Evolutionary conservation across 2,113 vertebrate genomes (phyloP).

Genomic region (Scomber japonicus): DNA sequence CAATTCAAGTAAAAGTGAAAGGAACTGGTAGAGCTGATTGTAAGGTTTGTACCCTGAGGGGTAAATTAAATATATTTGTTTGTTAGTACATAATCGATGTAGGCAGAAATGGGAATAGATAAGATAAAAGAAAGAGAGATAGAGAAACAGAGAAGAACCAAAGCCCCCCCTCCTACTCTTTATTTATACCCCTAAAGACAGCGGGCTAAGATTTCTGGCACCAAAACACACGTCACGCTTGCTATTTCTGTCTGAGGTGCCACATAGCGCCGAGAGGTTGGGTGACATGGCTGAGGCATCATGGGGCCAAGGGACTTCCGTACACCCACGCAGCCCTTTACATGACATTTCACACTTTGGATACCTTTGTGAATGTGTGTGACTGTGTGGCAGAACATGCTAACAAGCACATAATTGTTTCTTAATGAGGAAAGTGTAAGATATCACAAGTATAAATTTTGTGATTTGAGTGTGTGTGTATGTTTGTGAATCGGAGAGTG

Average conservation of each 20-base stretch:
- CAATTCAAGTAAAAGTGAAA: background rate
- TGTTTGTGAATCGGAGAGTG: conserved; percentile 17
- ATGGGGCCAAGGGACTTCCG: conserved; percentile 69
- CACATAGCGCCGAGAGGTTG: conserved; percentile 80
- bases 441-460: background rate
- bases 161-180: conserved; percentile 41
- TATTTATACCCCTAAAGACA: conserved; percentile 79
- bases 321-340: conserved; percentile 40
- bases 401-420: background rate
- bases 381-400: background rate
- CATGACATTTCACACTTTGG: conserved; percentile 60
- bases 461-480: background rate
- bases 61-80: background rate
- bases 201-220: conserved; percentile 87
- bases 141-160: conserved; percentile 45
- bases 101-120: conserved; percentile 20
- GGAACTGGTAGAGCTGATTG: background rate
- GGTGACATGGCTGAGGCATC: conserved; percentile 74
- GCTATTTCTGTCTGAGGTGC: conserved; percentile 80
- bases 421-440: background rate
- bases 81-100: background rate
- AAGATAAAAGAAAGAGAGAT: conserved; percentile 51
- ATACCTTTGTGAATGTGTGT: background rate
- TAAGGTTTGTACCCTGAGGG: background rate
- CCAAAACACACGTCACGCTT: conserved; percentile 84